These are phyloP conservation scores for Schizothorax lantsangensis DNA, from an alignment of 2,797 vertebrate species.

Conservation along the genomic window DNA sequence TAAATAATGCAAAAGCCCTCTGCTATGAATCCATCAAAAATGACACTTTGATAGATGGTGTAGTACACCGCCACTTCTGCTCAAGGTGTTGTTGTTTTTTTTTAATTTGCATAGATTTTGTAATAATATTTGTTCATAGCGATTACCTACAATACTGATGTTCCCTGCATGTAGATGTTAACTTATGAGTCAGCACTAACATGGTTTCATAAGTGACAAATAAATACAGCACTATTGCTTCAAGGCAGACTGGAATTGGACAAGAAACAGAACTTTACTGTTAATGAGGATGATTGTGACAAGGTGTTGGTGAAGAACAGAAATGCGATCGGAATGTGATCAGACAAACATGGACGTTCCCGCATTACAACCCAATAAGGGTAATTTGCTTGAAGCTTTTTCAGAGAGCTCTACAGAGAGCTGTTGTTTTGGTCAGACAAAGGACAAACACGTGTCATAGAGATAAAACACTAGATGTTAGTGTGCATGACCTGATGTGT, in stretches of 20 bases:
- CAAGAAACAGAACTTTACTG: slow-evolving; percentile 1
- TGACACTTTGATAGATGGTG: slow-evolving; percentile 4
- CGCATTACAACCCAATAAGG: not conserved
- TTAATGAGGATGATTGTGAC: slow-evolving; percentile 16
- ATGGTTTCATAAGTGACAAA: slow-evolving; percentile 17
- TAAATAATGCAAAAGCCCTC: not conserved
- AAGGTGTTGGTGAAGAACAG: not conserved
- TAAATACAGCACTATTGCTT: slow-evolving; percentile 1
- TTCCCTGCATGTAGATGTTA: not conserved
- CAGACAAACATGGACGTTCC: slow-evolving; percentile 6
- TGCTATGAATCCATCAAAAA: not conserved
- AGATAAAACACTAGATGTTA: not conserved
- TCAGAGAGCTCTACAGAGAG: not conserved
- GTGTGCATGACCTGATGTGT: not conserved
- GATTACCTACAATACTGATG: not conserved
- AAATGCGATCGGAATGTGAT: slow-evolving; percentile 1
- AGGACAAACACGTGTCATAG: not conserved
- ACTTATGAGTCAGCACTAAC: not conserved
- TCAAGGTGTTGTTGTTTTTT: not conserved
- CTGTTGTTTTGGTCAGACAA: slow-evolving; percentile 25
- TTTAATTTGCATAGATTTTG: not conserved
- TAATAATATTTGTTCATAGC: not conserved
- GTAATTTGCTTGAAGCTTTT: slow-evolving; percentile 10
- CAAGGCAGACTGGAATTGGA: slow-evolving; percentile 1
- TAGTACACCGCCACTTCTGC: not conserved